Evolutionary conservation across 2,113 vertebrate genomes (phyloP).

Genomic region (Oreochromis spilurus): DNA sequence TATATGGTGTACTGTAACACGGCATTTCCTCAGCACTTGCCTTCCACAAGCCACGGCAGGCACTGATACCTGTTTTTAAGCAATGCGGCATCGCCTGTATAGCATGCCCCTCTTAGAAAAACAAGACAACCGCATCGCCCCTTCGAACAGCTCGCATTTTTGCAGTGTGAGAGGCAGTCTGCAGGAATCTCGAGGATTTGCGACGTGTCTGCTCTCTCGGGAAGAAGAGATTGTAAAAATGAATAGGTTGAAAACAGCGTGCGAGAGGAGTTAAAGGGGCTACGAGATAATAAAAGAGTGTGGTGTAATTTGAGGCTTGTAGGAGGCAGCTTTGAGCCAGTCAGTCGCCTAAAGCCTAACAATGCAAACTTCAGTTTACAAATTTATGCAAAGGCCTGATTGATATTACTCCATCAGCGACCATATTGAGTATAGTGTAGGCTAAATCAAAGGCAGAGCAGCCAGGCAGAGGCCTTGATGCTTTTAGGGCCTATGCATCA

Average conservation of each 20-base stretch:
- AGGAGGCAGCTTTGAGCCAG: slow-evolving; percentile 51
- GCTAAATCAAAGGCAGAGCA: slow-evolving; percentile 41
- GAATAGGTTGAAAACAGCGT: slow-evolving; percentile 76
- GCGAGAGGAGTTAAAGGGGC: slow-evolving; percentile 69
- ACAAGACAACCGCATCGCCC: slow-evolving; percentile 31
- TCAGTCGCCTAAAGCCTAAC: slow-evolving; percentile 38
- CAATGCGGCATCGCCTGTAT: slow-evolving; percentile 18
- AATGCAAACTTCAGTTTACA: slow-evolving; percentile 55
- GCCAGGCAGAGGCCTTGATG: slow-evolving; percentile 57
- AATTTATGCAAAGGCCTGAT: slow-evolving; percentile 55
- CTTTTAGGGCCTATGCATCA: slow-evolving; percentile 57
- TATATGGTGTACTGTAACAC: slow-evolving; percentile 49
- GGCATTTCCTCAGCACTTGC: slow-evolving; percentile 48
- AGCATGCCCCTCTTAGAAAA: not conserved
- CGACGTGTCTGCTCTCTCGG: slow-evolving; percentile 72
- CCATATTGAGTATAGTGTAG: slow-evolving; percentile 19
- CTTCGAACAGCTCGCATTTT: slow-evolving; percentile 41
- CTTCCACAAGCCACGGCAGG: slow-evolving; percentile 37
- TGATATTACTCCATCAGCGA: slow-evolving; percentile 54
- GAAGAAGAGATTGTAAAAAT: slow-evolving; percentile 73
- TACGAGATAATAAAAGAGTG: slow-evolving; percentile 72
- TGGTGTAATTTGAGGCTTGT: slow-evolving; percentile 65
- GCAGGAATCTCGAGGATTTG: slow-evolving; percentile 74
- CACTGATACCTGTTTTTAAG: slow-evolving; percentile 54
- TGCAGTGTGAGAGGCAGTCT: slow-evolving; percentile 51